Conservation (phyloP, 2,888 invertebrate genomes). For the Sinelater perroti region DNA sequence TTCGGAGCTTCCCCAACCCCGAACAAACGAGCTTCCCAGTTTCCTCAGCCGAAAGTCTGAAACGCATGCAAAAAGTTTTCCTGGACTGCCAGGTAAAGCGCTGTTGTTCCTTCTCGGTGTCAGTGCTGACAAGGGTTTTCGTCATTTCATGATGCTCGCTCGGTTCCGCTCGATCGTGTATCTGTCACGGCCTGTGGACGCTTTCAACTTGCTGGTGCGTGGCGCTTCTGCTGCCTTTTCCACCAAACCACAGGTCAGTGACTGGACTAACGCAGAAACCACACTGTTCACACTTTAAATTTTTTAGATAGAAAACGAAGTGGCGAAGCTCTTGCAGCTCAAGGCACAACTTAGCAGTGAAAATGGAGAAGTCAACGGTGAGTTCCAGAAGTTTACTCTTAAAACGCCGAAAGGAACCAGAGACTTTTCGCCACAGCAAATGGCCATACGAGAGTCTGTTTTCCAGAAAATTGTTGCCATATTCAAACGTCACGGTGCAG, state of each 20-base stretch:
- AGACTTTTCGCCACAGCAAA: slow-evolving; percentile 94
- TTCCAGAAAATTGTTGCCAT: slow-evolving; percentile 86
- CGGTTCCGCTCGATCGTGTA: slow-evolving; percentile 48
- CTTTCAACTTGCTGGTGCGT: slow-evolving; percentile 45
- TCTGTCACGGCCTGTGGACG: slow-evolving; percentile 55
- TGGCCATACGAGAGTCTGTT: slow-evolving; percentile 88
- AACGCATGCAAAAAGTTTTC: slow-evolving; percentile 47
- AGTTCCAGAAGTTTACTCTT: slow-evolving; percentile 80
- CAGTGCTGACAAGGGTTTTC: slow-evolving; percentile 46
- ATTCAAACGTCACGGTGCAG: slow-evolving; percentile 97
- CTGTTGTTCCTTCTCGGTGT: slow-evolving; percentile 42
- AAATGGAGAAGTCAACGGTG: slow-evolving; percentile 64
- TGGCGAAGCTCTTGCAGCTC: slow-evolving; percentile 80
- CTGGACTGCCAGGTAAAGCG: slow-evolving; percentile 52
- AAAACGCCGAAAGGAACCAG: slow-evolving; percentile 95
- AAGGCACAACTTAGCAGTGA: slow-evolving; percentile 77
- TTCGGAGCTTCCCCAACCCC: slow-evolving; percentile 66
- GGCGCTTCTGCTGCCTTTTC: slow-evolving; percentile 46
- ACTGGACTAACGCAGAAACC: slow-evolving; percentile 42
- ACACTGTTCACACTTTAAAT: not conserved
- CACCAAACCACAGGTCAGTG: slow-evolving; percentile 59
- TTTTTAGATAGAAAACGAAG: slow-evolving; percentile 83
- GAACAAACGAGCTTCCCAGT: slow-evolving; percentile 63
- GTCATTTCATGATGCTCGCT: slow-evolving; percentile 43
- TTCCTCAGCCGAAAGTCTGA: slow-evolving; percentile 59